phyloP scores from a whole-genome alignment of 2,888 invertebrate genomes.

The Hypena proboscidalis region DNA sequence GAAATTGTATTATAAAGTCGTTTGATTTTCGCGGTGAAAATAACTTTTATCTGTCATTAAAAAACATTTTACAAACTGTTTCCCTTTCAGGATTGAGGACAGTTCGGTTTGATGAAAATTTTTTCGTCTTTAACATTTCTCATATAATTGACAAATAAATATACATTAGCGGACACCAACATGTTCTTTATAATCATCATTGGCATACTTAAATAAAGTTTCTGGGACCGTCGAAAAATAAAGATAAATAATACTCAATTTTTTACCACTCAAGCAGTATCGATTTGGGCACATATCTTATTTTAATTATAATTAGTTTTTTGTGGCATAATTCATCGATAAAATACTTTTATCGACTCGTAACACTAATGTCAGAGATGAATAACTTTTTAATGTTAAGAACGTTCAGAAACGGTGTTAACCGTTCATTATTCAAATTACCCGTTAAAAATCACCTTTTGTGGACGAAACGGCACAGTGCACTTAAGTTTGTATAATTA shows the following conservation, averaged over 20 bases:
- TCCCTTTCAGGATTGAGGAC: not conserved
- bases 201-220: no score
- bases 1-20: slow-evolving; percentile 8
- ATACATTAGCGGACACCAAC: no score
- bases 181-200: no score
- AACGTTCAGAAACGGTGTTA: slow-evolving; percentile 26
- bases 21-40: not conserved
- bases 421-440: slow-evolving; percentile 36
- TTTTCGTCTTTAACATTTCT: not conserved
- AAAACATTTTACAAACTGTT: not conserved
- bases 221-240: no score
- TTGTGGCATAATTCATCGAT: slow-evolving; percentile 9
- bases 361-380: slow-evolving; percentile 28
- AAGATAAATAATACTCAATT: no score
- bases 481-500: slow-evolving; percentile 32
- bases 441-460: slow-evolving; percentile 29
- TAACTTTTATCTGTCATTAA: not conserved
- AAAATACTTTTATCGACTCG: slow-evolving; percentile 14
- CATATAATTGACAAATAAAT: no score
- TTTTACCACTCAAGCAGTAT: no score
- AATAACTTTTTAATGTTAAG: slow-evolving; percentile 9
- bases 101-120: not conserved
- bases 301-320: no score
- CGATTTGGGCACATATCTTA: no score
- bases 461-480: slow-evolving; percentile 31